Percentiles rank a stretch among this genome's conserved stretches.
Evolutionary conservation across 2,113 vertebrate genomes (phyloP).

Genomic region (Rostratula benghalensis): DNA sequence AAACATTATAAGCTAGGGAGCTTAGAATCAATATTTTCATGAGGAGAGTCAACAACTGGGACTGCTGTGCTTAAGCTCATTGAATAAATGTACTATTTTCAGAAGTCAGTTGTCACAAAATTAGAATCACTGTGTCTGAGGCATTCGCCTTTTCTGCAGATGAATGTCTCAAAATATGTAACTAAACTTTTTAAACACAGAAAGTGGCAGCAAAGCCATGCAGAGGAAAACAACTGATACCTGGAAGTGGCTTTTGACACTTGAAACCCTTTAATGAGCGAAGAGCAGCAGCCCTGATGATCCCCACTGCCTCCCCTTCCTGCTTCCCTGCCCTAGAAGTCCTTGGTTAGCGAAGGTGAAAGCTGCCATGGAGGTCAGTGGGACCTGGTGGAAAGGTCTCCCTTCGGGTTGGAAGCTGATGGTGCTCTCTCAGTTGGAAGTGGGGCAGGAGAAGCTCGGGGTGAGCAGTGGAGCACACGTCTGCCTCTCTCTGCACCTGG

Average conservation of each 20-base stretch:
- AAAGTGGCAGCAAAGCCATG: background rate
- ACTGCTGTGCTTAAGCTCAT: background rate
- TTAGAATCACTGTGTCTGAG: background rate
- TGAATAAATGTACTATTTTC: slow-evolving; percentile 49
- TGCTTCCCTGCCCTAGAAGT: background rate
- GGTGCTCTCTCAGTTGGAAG: background rate
- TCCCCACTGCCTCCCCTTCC: background rate
- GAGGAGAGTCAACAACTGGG: slow-evolving; percentile 24
- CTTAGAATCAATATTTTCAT: slow-evolving; percentile 65
- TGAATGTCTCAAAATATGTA: background rate
- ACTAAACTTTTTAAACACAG: background rate
- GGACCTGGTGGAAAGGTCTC: background rate
- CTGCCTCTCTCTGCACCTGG: background rate
- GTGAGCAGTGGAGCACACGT: rapidly evolving
- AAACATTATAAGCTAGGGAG: slow-evolving; percentile 47
- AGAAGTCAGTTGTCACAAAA: slow-evolving; percentile 14
- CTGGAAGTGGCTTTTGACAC: background rate
- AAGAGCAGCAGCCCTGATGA: background rate
- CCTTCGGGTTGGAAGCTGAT: too few species aligned
- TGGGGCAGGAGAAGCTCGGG: background rate
- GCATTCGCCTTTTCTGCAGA: background rate
- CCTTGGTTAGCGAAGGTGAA: background rate
- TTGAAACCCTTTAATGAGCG: background rate
- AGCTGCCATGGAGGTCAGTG: background rate
- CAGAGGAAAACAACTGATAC: background rate